Conservation (phyloP, 2,113 vertebrate species). For the Lota lota region DNA sequence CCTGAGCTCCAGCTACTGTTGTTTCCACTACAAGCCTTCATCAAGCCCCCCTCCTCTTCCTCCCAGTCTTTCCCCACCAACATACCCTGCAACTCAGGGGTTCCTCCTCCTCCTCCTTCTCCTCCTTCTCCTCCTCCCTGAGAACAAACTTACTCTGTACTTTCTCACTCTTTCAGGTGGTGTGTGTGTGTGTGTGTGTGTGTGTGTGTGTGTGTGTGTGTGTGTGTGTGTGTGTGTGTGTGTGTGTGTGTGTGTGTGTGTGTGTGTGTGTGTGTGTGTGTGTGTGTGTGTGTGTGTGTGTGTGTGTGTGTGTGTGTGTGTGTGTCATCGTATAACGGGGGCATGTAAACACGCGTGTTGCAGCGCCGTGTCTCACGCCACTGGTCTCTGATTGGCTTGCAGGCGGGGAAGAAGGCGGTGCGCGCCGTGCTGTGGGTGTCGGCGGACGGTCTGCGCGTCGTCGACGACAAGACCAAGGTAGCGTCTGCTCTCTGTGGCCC, state of each 20-base stretch:
- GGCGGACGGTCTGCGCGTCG: conserved; percentile 94
- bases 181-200: neutral
- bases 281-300: neutral
- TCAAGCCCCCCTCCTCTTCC: neutral
- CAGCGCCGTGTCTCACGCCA: conserved; percentile 8
- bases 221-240: conserved; percentile 3
- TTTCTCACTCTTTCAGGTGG: neutral
- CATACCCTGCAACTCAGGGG: too few relatives aligned
- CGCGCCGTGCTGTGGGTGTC: conserved; percentile 97
- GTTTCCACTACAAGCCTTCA: neutral
- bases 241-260: neutral
- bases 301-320: conserved; percentile 8
- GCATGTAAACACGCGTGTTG: neutral
- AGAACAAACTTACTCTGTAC: too few relatives aligned
- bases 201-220: conserved; percentile 4
- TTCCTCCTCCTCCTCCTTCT: neutral
- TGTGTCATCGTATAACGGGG: too few relatives aligned
- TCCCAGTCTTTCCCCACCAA: neutral
- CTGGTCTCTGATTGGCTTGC: conserved; percentile 52
- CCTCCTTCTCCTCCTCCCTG: too few relatives aligned
- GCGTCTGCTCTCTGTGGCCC: neutral
- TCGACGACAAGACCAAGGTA: conserved; percentile 99
- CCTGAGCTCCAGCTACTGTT: neutral
- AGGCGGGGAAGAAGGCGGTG: conserved; percentile 96
- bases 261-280: conserved; percentile 4